Base-by-base conservation (phyloP, 2,113 vertebrate species). In the Monopterus albus region DNA sequence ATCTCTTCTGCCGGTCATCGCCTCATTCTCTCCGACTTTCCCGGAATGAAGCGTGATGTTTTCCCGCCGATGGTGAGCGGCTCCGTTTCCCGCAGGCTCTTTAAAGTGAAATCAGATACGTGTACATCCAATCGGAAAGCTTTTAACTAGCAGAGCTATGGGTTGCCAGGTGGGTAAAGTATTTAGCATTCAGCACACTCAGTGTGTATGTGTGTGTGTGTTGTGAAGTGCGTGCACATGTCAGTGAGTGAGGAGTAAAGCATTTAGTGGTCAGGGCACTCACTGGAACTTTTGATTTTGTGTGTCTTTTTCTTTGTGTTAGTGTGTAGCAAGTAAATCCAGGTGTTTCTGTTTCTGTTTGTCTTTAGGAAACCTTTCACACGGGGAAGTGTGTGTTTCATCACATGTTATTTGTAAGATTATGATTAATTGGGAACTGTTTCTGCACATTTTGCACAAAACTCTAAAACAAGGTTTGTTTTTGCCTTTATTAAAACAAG, bases 21-120 rank as follows among this genome's bases (percentile, higher is more conserved):
- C 77, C 81, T 82, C 80, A 79, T 79, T 88, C 85, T 81, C 82
- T 88, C 84, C 72, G 72, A 82, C 86, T 89, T 93, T 94, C 93
- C 92, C 89, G 92, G 93, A 94, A 94, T 89, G 75, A 66, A 84
- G 84, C 72, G 79, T 70, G 86, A 90, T 91, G 88, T 90, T 88
- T 94, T 94, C 92, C 93, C 92, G 92, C 91, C 69, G 91, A 93
- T 88, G 78, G 85, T 77, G 72, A 93, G 75, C 89, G 75, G 87
- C 82, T 87, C 77, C 63, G 87, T 88, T 94, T 93, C 92, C 93
- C 89, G 90, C 92, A 93, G 92, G 79, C 91, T 94, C 92, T 94
- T 93, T 93, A 92, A 90, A 93, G 69, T 81, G 93, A 91, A 93
- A 94, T 72, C 14, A 39, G 88, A 94, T 90, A 70, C 73, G 47